Conservation (phyloP, 2,797 vertebrate species). For the Halcyon smyrnensis region DNA sequence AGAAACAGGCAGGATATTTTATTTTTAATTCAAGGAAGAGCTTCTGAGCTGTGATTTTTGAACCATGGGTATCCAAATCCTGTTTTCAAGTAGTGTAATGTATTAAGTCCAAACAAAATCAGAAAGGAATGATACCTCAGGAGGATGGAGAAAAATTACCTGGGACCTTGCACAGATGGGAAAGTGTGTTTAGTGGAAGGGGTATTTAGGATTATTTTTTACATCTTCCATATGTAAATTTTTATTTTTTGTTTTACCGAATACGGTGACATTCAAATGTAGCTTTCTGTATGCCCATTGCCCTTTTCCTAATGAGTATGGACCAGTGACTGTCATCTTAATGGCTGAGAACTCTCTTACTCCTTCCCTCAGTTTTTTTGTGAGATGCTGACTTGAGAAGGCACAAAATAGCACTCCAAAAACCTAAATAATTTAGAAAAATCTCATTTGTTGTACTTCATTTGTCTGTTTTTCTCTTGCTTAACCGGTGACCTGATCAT, state of each 20-base stretch:
- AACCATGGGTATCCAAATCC: neutral
- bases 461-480: neutral
- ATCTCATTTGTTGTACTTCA: neutral
- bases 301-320: neutral
- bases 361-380: neutral
- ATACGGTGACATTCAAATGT: neutral
- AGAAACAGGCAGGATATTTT: neutral
- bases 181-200: neutral
- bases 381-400: neutral
- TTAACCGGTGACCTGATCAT: neutral
- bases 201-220: neutral
- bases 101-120: neutral
- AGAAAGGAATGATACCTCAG: neutral
- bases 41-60: neutral
- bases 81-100: neutral
- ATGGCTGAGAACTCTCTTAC: neutral
- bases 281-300: neutral
- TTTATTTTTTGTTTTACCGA: neutral
- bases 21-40: conserved; percentile 13
- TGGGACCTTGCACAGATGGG: neutral
- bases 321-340: neutral
- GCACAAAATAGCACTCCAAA: neutral
- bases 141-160: neutral
- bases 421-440: neutral
- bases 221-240: neutral